Evolutionary conservation across 1,140 invertebrate genomes (phyloP), one percentile per base, ranked within the genome.

Genomic region (Drosophila nigrodunni): DNA sequence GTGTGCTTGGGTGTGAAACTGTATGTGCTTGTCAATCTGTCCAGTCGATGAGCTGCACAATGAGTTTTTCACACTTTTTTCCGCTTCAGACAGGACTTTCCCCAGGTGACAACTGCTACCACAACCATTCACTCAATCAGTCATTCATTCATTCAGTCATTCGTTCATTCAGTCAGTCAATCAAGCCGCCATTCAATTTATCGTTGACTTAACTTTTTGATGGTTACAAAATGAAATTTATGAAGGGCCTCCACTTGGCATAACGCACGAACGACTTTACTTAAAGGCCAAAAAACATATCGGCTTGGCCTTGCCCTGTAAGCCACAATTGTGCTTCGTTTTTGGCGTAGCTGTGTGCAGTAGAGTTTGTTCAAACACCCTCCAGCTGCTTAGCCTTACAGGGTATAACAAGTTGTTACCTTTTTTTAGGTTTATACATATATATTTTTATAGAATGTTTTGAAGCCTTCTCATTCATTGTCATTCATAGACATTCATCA

Each of bases 161-260:
- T 74, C 83, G 73, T 62, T 68, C 83, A 80, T 80, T 88, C 83
- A 87, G 46, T 74, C 83, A 87, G 78, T 87, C 82, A 87, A 82
- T 87, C 82, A 82, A 68, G 73, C 79, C 78, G 67, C 68, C 85
- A 83, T 88, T 88, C 83, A 88, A 88, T 88, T 88, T 89, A 88
- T 87, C 80, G 85, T 89, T 89, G 80, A 78, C 83, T 88, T 88
- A 77, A 88, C 83, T 88, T 87, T 88, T 88, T 87, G 83, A 88
- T 88, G 85, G 77, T 68, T 80, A 83, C 83, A 83, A 89, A 88
- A 88, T 88, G 80, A 88, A 88, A 88, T 89, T 88, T 87, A 87
- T 87, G 79, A 59, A 72, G 35, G 13, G 1, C 13, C 7, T 30
- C 34, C 3, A 44, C 18, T 55, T 15, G 11, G n/a, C 15, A 18